phyloP scores from a whole-genome alignment of 2,888 invertebrate species.

The Dioctria rufipes region DNA sequence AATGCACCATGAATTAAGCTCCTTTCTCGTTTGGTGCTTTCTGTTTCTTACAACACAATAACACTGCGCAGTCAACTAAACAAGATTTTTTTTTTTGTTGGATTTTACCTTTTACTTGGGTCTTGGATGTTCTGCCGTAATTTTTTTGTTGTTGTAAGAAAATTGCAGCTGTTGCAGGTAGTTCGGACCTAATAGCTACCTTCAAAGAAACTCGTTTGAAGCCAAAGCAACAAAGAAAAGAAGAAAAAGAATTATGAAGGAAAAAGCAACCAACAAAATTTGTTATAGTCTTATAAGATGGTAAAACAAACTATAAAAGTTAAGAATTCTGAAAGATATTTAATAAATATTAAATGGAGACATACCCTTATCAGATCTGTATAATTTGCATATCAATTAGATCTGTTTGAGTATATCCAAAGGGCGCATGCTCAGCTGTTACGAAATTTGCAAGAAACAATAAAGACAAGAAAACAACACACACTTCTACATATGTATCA shows the following conservation, averaged over 20 bases:
- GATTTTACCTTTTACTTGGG: constrained; percentile 31
- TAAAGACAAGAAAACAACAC: neutral
- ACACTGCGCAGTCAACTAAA: neutral
- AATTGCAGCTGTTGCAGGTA: constrained; percentile 51
- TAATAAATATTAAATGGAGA: too few species aligned
- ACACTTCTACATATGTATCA: neutral
- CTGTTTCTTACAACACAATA: neutral
- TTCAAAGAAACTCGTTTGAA: constrained; percentile 41
- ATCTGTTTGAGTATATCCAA: constrained; percentile 25
- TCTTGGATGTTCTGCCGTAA: constrained; percentile 40
- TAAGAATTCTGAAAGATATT: too few species aligned
- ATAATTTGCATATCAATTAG: constrained; percentile 38
- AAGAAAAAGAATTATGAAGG: constrained; percentile 2
- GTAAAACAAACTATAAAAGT: neutral
- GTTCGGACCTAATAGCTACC: constrained; percentile 42
- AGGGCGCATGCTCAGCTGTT: constrained; percentile 6
- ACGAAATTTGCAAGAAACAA: neutral
- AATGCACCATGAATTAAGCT: constrained; percentile 35
- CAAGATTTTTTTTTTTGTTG: constrained; percentile 19
- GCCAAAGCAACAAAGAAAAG: constrained; percentile 16
- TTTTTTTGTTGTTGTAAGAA: constrained; percentile 14
- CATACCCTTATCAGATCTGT: constrained; percentile 35
- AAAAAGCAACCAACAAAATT: neutral
- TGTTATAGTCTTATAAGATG: neutral
- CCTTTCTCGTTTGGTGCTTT: neutral